These are phyloP conservation scores for Machaerirhynchus nigripectus DNA, from an alignment of 2,113 vertebrate species.

Conservation along the genomic window DNA sequence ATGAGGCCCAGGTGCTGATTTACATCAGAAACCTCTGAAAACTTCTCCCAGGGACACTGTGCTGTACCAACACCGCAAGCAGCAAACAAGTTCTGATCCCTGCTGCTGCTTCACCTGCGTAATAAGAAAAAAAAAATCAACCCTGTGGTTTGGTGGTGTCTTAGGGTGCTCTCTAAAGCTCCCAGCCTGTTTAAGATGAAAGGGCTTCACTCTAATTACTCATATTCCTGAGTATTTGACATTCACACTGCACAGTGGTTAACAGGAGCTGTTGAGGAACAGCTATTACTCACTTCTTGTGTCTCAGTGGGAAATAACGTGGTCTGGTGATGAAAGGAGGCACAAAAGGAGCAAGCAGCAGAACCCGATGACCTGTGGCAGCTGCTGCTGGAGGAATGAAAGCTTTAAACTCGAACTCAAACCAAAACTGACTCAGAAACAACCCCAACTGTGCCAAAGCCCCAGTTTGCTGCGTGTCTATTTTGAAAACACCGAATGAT, in stretches of 20 bases:
- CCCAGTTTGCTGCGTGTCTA: background rate
- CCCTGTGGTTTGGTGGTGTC: conserved; percentile 11
- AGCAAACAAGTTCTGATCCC: background rate
- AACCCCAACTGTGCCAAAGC: background rate
- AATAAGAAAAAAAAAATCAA: background rate
- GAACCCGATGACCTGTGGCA: background rate
- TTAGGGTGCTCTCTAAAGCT: background rate
- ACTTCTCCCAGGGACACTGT: background rate
- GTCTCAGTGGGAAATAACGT: background rate
- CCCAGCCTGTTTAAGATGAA: background rate
- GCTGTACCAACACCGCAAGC: background rate
- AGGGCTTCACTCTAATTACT: background rate
- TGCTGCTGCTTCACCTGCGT: background rate
- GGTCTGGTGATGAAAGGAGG: background rate
- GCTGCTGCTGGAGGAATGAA: background rate
- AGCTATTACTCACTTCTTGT: background rate
- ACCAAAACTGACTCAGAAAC: background rate
- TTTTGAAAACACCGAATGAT: background rate
- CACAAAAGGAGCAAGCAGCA: background rate
- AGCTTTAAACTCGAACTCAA: background rate
- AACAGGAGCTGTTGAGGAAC: conserved; percentile 5
- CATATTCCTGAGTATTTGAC: background rate
- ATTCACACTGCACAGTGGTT: background rate
- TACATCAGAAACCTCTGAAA: background rate
- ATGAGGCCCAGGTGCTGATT: background rate